Conservation (phyloP, 2,113 vertebrate species). For the Aldabrachelys gigantea region DNA sequence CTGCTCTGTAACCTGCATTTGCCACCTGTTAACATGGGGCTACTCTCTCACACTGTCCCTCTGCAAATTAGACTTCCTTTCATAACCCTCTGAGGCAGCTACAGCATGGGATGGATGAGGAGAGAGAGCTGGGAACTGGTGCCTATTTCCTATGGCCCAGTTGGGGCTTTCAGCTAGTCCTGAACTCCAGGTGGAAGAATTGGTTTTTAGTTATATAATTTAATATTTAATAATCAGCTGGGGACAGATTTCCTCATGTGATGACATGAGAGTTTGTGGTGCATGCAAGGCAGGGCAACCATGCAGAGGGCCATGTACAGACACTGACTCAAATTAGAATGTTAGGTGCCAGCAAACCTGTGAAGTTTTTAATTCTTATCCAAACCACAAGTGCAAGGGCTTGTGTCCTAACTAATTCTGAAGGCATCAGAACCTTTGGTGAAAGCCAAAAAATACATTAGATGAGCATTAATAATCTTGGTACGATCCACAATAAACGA, state of each 20-base stretch:
- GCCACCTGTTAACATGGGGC: background rate
- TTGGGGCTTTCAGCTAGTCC: background rate
- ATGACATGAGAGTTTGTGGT: background rate
- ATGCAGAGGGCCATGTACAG: background rate
- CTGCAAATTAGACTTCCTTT: background rate
- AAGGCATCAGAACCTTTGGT: background rate
- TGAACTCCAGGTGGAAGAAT: background rate
- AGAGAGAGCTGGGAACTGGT: no score
- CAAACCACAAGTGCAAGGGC: background rate
- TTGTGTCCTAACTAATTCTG: background rate
- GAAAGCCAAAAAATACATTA: background rate
- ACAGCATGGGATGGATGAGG: background rate
- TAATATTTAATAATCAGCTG: background rate
- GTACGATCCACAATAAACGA: background rate
- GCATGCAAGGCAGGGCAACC: background rate
- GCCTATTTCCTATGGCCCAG: background rate
- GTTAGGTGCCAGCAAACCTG: background rate
- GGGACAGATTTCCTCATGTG: fast-evolving
- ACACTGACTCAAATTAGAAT: background rate
- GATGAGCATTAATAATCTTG: background rate
- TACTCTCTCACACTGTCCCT: background rate
- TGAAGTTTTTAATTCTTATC: background rate
- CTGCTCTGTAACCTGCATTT: background rate
- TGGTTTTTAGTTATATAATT: background rate
- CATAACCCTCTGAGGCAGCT: background rate